A percentile compares a stretch with the other conserved stretches of the same genome.
Evolutionary conservation across 2,797 vertebrate genomes (phyloP).

Genomic region (Limosa lapponica): DNA sequence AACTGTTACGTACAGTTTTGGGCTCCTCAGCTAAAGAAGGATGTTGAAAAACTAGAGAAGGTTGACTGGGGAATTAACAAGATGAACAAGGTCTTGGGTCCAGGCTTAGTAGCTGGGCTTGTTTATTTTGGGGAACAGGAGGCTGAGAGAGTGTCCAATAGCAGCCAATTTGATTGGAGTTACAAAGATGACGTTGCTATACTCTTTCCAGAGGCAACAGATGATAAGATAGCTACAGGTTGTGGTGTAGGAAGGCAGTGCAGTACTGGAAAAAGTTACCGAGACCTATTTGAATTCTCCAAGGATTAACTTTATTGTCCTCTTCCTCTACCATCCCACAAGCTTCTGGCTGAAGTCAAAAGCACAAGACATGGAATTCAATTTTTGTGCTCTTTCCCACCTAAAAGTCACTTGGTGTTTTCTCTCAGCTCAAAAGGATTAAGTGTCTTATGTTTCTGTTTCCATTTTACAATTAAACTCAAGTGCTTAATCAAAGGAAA

Average conservation of each 20-base stretch:
- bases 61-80: background rate
- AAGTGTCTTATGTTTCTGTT: background rate
- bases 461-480: constrained; percentile 40
- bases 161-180: background rate
- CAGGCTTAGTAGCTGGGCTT: background rate
- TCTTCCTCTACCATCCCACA: background rate
- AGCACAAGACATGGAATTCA: background rate
- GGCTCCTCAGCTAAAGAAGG: background rate
- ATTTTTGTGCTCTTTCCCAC: background rate
- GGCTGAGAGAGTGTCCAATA: background rate
- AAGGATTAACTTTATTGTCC: background rate
- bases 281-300: background rate
- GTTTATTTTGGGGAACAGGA: background rate
- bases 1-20: rapidly evolving
- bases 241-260: background rate
- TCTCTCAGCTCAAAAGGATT: background rate
- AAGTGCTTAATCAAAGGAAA: constrained; percentile 56
- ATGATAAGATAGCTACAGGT: background rate
- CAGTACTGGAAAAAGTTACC: background rate
- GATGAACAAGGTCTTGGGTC: background rate
- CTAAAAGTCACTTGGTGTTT: background rate
- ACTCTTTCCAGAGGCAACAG: background rate
- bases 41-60: background rate
- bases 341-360: background rate
- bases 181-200: background rate